Base-by-base conservation (phyloP, 2,797 vertebrate genomes). In the Coregonus suidteri region DNA sequence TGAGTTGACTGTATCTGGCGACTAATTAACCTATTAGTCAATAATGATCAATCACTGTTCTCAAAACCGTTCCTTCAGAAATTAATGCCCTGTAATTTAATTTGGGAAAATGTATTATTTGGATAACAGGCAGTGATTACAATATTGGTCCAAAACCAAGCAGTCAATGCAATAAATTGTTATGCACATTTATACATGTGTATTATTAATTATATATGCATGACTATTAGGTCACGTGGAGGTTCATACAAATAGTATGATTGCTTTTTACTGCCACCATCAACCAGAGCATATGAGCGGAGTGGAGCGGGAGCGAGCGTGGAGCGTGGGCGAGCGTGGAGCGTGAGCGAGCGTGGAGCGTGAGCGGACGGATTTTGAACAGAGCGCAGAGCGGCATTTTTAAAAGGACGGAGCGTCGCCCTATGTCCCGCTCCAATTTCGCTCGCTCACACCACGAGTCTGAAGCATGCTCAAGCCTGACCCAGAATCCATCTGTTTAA, bases 221-320 rank as follows among this genome's bases (percentile, higher is more conserved):
- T 41, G 72, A 66, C 47, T 74, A 3, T 47, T 47, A 47, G 51
- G 73, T 83, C 75, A 79, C n/a, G 25, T 7, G 14, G n/a, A 72
- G 71, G 75, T 59, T 86, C 70, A 80, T 52, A 41, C 41, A 47
- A 79, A 72, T 51, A 5, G 25, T n/a, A 51, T 9, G 4, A 52
- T 53, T 78, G 79, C 75, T 81, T 79, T 81, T 86, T 82, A 74
- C 62, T 88, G 87, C 86, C 81, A 84, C 25, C 25, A 25, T 25
- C 25, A 25, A 25, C 25, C 25, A 25, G 25, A 25, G 25, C 25
- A 25, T 25, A 1, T 25, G 25, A 25, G 25, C 25, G 25, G 25
- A 25, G 25, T 25, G 25, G 25, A 25, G 25, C 25, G 25, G 25
- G 25, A 25, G 25, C 25, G 25, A 25, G 25, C 25, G 1, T 25